Base-by-base conservation (phyloP, 2,888 invertebrate species). In the Cylloceria caligata region DNA sequence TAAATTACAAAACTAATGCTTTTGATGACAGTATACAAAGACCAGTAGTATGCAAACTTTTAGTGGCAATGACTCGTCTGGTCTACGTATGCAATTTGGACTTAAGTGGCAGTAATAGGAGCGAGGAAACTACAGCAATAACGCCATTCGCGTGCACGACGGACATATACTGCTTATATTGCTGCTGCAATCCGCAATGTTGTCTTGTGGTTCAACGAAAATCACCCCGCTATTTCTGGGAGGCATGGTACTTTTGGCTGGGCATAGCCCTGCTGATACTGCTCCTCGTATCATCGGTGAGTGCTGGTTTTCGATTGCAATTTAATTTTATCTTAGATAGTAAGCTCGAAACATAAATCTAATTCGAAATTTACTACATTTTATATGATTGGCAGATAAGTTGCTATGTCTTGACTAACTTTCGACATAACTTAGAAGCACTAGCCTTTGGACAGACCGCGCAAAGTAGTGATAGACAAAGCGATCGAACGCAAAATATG, bases 161-260 rank as follows among this genome's bases (percentile, higher is more conserved):
- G 9, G 90, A 89, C 71, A 91, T 89, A 75, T 89, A 89, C 83
- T 91, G 90, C 47, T 77, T 91, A 45, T 89, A 89, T 71, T 91
- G 90, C 67, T 90, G 89, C 74, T 90, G 90, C 84, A 88, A 91
- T 68, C 87, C 88, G 9, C 90, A 91, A 86, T 91, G 90, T 77
- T 91, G 91, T 68, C 75, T 89, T n/a, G 69, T 90, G 60, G 85
- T 91, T 21, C 91, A 91, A 81, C 87, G 87, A 73, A 88, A 87
- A 82, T 87, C 90, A 71, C 87, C 90, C 19, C 89, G 90, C 71
- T 90, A 91, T 73, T 87, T 91, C 71, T 92, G 90, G 90, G 91
- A 92, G 81, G 88, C 89, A 42, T 92, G 91, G 91, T 91, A 91
- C 85, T 91, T 91, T 73, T 91, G 91, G 91, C 86, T 91, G 9